A percentile compares a stretch with the other conserved stretches of the same genome.
These are phyloP conservation scores for Rousettus madagascariensis DNA, from an alignment of 2,797 vertebrate genomes.

Conservation along the genomic window DNA sequence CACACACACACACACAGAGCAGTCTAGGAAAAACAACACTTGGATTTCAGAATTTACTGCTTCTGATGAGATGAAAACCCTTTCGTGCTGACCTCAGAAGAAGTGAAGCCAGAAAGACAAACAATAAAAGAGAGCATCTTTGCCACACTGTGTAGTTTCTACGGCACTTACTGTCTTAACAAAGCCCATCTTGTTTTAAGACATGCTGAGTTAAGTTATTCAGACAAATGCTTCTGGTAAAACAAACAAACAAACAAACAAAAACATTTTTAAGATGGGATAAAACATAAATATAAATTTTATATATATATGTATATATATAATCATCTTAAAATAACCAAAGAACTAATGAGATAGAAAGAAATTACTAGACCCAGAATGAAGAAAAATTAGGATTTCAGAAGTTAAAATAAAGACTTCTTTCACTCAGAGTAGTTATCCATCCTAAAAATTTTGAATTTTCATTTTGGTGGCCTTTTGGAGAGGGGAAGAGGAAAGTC, in stretches of 20 bases:
- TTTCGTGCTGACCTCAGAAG: neutral
- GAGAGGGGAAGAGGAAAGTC: neutral
- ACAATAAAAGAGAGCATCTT: neutral
- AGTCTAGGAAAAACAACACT: neutral
- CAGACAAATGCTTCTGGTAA: neutral
- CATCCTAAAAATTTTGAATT: neutral
- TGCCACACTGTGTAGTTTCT: neutral
- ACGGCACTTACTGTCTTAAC: neutral
- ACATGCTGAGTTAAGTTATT: neutral
- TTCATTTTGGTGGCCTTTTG: neutral
- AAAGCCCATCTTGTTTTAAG: neutral
- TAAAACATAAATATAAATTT: neutral
- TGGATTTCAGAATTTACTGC: neutral
- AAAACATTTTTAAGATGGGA: neutral
- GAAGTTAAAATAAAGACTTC: neutral
- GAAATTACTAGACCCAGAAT: neutral
- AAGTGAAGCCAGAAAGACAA: neutral
- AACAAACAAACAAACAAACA: neutral
- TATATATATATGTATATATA: too few relatives aligned
- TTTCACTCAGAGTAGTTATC: neutral
- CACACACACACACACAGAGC: too few relatives aligned
- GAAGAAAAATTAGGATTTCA: neutral
- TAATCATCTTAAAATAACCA: neutral
- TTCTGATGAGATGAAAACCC: neutral
- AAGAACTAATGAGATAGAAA: neutral